A percentile compares a stretch with the other conserved stretches of the same genome.
Conservation (phyloP, 2,113 vertebrate genomes). For the Nymphicus hollandicus region DNA sequence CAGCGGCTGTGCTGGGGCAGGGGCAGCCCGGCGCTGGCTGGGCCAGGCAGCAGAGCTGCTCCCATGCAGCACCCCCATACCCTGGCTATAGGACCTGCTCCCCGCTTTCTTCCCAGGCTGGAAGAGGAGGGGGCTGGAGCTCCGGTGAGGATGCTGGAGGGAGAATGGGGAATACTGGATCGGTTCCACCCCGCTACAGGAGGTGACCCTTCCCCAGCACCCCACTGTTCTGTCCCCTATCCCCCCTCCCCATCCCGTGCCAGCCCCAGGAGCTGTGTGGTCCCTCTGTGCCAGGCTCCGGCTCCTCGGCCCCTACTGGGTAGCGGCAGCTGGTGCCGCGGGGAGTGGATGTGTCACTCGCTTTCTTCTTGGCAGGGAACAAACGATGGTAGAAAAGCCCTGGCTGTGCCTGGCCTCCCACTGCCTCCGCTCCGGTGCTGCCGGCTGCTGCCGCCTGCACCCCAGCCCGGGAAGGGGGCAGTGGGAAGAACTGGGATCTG, state of each 20-base stretch:
- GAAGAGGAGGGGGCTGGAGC: accelerated
- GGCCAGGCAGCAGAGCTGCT: neutral
- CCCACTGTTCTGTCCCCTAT: neutral
- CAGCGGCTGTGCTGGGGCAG: neutral
- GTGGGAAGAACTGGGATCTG: neutral
- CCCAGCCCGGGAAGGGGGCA: neutral
- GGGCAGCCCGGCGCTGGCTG: neutral
- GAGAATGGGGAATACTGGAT: too few relatives aligned
- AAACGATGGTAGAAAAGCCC: neutral
- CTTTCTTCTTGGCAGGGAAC: slow-evolving; percentile 37
- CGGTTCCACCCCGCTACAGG: neutral
- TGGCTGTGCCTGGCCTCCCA: slow-evolving; percentile 2
- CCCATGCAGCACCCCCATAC: neutral
- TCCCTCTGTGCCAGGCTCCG: neutral
- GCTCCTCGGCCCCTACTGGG: neutral
- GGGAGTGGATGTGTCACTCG: slow-evolving; percentile 51
- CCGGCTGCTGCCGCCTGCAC: neutral
- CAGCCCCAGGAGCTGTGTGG: neutral
- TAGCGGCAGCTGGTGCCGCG: slow-evolving; percentile 20
- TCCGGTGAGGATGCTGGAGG: neutral
- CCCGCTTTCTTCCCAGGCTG: neutral
- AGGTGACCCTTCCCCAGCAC: neutral
- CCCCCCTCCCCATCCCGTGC: accelerated
- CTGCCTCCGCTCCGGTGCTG: neutral
- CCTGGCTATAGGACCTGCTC: neutral